Evolutionary conservation across 2,888 invertebrate genomes (phyloP).

Genomic region (Perizoma affinitatum): DNA sequence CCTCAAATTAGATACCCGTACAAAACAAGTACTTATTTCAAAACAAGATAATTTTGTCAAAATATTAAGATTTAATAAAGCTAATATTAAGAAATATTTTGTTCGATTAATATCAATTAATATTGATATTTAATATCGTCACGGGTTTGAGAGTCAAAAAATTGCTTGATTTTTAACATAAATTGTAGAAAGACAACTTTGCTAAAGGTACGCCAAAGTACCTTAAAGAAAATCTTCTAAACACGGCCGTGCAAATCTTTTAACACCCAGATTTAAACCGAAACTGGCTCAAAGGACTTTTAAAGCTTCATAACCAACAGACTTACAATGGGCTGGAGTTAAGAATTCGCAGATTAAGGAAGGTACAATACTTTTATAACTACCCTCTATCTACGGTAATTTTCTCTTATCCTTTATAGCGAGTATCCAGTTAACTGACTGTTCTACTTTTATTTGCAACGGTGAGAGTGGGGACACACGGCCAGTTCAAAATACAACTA

Average conservation of each 20-base stretch:
- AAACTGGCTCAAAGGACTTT: constrained; percentile 16
- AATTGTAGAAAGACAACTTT: too few relatives aligned
- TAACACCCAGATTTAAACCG: constrained; percentile 20
- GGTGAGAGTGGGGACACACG: constrained; percentile 23
- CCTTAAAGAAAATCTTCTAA: constrained; percentile 1
- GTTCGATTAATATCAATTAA: too few relatives aligned
- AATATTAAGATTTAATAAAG: too few relatives aligned
- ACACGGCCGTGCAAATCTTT: constrained; percentile 15
- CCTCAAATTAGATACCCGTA: too few relatives aligned
- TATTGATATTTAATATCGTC: too few relatives aligned
- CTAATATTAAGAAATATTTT: too few relatives aligned
- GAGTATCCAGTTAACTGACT: constrained; percentile 35
- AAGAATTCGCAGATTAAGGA: constrained; percentile 29
- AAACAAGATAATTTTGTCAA: too few relatives aligned
- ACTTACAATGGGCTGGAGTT: constrained; percentile 21
- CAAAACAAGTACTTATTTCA: too few relatives aligned
- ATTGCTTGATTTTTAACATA: too few relatives aligned
- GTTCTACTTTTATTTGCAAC: constrained; percentile 30
- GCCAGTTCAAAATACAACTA: not conserved
- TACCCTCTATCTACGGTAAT: constrained; percentile 32
- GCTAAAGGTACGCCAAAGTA: not conserved
- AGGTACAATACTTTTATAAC: constrained; percentile 34
- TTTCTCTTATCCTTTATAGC: constrained; percentile 37
- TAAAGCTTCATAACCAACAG: constrained; percentile 22
- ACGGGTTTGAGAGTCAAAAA: too few relatives aligned